Evolutionary conservation across 2,113 vertebrate species (phyloP).

Genomic region (Nipponia nippon): DNA sequence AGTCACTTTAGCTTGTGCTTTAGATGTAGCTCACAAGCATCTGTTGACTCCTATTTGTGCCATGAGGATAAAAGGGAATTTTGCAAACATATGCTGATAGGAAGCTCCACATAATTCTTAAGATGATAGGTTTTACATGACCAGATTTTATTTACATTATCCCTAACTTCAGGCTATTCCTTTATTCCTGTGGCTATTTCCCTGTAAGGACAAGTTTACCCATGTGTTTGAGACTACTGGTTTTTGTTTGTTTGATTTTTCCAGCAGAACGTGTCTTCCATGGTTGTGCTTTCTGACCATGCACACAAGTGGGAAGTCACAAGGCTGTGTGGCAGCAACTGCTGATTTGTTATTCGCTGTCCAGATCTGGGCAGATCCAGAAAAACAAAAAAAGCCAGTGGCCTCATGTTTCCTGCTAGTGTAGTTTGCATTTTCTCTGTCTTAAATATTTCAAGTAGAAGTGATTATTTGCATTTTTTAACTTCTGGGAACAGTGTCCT

Average conservation of each 20-base stretch:
- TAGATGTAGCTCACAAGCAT: not conserved
- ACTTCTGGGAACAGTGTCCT: not conserved
- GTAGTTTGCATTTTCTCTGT: not conserved
- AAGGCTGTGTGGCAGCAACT: not conserved
- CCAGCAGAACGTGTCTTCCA: not conserved
- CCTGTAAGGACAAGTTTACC: not conserved
- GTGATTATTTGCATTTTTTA: not conserved
- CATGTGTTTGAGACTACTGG: not conserved
- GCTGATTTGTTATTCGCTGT: not conserved
- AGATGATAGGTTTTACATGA: not conserved
- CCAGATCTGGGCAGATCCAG: not conserved
- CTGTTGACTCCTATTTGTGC: not conserved
- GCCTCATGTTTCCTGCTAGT: not conserved
- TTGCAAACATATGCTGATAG: not conserved
- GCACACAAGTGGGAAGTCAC: not conserved
- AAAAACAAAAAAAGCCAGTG: too few relatives aligned
- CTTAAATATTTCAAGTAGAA: not conserved
- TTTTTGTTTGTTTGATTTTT: not conserved
- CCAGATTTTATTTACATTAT: not conserved
- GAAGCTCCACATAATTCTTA: not conserved
- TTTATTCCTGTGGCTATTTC: not conserved
- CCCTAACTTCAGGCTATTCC: not conserved
- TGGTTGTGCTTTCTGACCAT: not conserved
- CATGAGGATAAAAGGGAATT: not conserved
- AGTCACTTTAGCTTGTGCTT: not conserved